A percentile compares a stretch with the other conserved stretches of the same genome.
phyloP scores from a whole-genome alignment of 2,113 vertebrate genomes.

The Crotophaga sulcirostris region DNA sequence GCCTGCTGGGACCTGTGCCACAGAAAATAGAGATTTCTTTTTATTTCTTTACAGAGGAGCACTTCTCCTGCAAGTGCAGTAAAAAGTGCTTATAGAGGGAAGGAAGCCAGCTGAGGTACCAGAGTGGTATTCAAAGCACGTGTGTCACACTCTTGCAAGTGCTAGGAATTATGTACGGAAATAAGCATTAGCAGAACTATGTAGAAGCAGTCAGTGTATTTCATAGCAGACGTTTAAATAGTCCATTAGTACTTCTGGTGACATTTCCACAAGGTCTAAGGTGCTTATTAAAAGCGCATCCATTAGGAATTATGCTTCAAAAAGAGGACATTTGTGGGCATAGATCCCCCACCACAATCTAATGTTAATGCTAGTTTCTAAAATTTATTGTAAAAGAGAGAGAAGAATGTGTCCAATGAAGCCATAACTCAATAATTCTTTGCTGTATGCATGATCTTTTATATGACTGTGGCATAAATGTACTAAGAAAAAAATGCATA shows the following conservation, averaged over 20 bases:
- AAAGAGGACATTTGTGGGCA: background rate
- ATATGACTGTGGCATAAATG: background rate
- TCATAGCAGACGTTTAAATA: background rate
- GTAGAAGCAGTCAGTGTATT: background rate
- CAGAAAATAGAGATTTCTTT: background rate
- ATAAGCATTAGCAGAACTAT: background rate
- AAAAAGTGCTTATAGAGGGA: background rate
- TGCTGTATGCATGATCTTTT: background rate
- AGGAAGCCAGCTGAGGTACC: background rate
- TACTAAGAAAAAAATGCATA: constrained; percentile 14
- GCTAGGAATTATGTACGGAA: background rate
- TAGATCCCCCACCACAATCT: background rate
- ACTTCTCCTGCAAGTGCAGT: background rate
- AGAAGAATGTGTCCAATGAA: background rate
- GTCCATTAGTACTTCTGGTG: background rate
- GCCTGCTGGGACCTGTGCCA: background rate
- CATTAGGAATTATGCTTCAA: background rate
- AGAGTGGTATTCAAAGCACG: background rate
- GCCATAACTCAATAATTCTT: background rate
- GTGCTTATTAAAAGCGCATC: background rate
- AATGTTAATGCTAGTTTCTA: background rate
- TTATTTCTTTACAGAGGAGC: background rate
- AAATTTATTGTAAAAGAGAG: background rate
- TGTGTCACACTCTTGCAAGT: background rate
- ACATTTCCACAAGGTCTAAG: background rate